Evolutionary conservation across 2,797 vertebrate species (phyloP), one percentile per base, ranked within the genome.

Genomic region (Megaceryle alcyon): DNA sequence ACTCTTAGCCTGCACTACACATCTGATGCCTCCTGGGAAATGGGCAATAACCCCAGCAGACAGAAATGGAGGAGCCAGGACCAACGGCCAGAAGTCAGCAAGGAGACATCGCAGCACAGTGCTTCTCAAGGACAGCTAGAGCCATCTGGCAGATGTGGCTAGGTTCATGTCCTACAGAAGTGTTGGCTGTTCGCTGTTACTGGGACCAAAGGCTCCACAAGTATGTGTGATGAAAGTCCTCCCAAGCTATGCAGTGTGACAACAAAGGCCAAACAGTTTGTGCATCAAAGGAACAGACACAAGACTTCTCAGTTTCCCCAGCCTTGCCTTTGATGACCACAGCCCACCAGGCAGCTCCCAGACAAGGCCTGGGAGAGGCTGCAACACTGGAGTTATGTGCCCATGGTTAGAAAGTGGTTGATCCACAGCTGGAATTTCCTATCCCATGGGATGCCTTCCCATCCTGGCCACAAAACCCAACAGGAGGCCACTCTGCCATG

Each of bases 221-320:
- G 31, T 25, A 17, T 0, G 0, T 11, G 10, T 12, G 72, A 61
- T 37, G 33, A 9, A 39, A 81, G 43, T 1, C 49, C 16, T 56
- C 37, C 64, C 9, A 69, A 33, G 61, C 72, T 51, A 49, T 0
- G 2, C 28, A 41, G n/a, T 1, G 25, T 56, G 61, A 33, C 65
- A 53, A 48, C n/a, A 63, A 39, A 61, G 44, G 22, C 44, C 68
- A 71, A 61, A 39, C 5, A 25, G 29, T 23, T 31, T 2, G 0
- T 22, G 8, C 14, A 79, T 4, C 41, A 18, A 3, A 76, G 73
- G 73, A 79, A 4, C 37, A 6, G 33, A 49, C 66, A 54, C 46
- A 72, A 46, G 7, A 66, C 49, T 59, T 44, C 53, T 15, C 39
- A 9, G 15, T 33, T 44, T 17, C 31, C 43, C 68, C 37, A 69